Percentiles rank a stretch among this genome's conserved stretches.
Conservation (phyloP, 2,797 vertebrate species). For the Pagetopsis macropterus region DNA sequence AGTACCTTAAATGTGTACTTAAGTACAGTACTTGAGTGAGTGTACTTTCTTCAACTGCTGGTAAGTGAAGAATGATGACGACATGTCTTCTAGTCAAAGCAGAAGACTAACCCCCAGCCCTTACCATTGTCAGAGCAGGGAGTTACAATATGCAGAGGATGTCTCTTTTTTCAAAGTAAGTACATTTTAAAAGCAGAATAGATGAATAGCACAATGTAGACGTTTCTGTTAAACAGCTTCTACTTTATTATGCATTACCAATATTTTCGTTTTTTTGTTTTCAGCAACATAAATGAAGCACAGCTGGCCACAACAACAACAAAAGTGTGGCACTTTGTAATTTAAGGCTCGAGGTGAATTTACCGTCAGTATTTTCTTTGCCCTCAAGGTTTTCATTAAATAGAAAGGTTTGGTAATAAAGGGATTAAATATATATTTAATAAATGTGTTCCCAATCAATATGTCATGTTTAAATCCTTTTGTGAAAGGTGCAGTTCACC, state of each 20-base stretch:
- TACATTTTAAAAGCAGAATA: not conserved
- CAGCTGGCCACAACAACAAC: no score
- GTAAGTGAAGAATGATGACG: not conserved
- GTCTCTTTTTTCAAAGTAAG: not conserved
- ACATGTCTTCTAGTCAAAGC: not conserved
- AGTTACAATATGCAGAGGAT: conserved; percentile 15
- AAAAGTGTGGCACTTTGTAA: not conserved
- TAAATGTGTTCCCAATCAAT: not conserved
- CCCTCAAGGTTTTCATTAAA: not conserved
- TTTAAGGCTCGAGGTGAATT: not conserved
- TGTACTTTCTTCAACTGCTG: no score
- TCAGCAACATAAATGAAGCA: not conserved
- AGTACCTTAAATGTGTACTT: no score
- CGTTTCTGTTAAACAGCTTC: not conserved
- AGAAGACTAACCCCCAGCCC: not conserved
- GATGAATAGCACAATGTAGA: not conserved
- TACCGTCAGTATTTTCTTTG: not conserved
- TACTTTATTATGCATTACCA: not conserved
- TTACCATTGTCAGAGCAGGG: not conserved
- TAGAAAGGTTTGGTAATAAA: not conserved
- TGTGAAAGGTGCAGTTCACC: not conserved
- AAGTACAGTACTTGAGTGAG: no score
- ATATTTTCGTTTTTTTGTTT: not conserved
- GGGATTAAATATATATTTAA: not conserved
- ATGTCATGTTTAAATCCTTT: not conserved